phyloP scores from a whole-genome alignment of 2,797 vertebrate species.

The Lutjanus argentimaculatus region DNA sequence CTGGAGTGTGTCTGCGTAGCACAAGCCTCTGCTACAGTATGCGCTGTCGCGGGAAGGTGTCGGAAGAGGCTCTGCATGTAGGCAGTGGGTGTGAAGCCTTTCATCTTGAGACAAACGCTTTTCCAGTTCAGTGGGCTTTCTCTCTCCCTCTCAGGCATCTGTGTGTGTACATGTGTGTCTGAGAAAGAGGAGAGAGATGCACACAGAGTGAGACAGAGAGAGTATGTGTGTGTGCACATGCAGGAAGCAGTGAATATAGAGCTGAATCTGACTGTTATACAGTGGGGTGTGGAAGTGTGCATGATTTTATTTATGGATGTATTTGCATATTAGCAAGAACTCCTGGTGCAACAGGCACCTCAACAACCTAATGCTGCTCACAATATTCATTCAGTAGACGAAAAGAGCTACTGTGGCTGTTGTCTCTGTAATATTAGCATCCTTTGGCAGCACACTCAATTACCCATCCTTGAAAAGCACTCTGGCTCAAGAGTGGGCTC shows the following conservation, averaged over 20 bases:
- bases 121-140: constrained; percentile 82
- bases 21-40: constrained; percentile 83
- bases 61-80: constrained; percentile 85
- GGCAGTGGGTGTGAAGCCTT: constrained; percentile 90
- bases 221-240: constrained; percentile 51
- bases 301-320: constrained; percentile 53
- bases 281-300: constrained; percentile 71
- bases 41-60: constrained; percentile 88
- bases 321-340: constrained; percentile 62
- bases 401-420: constrained; percentile 70
- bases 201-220: constrained; percentile 44
- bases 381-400: constrained; percentile 62
- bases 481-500: constrained; percentile 77
- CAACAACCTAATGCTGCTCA: constrained; percentile 63
- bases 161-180: constrained; percentile 70
- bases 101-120: constrained; percentile 88
- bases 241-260: constrained; percentile 56
- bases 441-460: constrained; percentile 79
- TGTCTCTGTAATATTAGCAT: constrained; percentile 74
- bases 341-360: constrained; percentile 84
- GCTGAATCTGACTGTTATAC: constrained; percentile 55
- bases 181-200: constrained; percentile 52
- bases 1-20: constrained; percentile 82
- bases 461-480: constrained; percentile 81
- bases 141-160: constrained; percentile 69